phyloP scores from a whole-genome alignment of 2,797 vertebrate species.

The Poliocrania exsul region DNA sequence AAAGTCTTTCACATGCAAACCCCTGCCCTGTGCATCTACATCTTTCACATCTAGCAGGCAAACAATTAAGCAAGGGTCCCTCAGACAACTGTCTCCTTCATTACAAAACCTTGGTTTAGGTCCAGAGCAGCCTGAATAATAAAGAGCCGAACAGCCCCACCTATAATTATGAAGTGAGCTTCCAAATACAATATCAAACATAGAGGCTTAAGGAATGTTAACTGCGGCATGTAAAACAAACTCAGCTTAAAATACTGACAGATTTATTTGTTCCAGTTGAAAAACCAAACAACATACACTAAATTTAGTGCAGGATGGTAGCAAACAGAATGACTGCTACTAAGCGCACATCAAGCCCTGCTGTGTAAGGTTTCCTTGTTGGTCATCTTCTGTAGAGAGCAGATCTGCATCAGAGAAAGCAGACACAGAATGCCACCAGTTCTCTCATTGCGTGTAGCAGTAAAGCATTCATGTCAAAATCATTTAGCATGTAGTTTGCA shows the following conservation, averaged over 20 bases:
- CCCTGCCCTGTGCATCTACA: neutral
- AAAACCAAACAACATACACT: neutral
- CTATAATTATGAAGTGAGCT: conserved; percentile 4
- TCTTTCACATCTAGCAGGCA: neutral
- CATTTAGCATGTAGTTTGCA: neutral
- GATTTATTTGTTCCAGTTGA: conserved; percentile 1
- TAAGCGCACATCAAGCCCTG: neutral
- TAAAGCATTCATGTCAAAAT: neutral
- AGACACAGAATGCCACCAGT: neutral
- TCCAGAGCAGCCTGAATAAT: neutral
- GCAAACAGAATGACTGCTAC: neutral
- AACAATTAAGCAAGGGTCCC: neutral
- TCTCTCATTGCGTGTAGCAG: neutral
- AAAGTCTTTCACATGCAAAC: neutral
- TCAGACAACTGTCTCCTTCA: conserved; percentile 10
- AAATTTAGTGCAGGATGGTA: neutral
- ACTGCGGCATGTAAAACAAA: neutral
- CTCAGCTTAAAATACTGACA: neutral
- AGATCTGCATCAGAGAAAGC: neutral
- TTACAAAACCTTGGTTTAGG: neutral
- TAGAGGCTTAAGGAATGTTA: neutral
- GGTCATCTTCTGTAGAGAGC: neutral
- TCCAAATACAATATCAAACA: neutral
- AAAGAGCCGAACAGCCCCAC: neutral
- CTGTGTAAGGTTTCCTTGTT: neutral